Evolutionary conservation across 2,113 vertebrate species (phyloP).

Genomic region (Xenopus tropicalis): DNA sequence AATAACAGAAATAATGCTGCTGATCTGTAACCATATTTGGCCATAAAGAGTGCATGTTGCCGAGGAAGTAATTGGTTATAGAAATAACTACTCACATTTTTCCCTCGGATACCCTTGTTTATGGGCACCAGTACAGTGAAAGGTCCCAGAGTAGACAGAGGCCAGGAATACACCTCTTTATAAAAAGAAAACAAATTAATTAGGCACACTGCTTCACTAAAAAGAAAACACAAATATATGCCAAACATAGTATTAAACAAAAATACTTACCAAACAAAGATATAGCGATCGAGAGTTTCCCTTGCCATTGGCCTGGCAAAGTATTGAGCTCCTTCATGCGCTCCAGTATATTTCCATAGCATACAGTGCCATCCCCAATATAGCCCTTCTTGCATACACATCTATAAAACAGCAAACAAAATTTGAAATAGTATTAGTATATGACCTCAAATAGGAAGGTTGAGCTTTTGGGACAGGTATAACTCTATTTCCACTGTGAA

Average conservation of each 20-base stretch:
- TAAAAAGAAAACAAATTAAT: constrained; percentile 41
- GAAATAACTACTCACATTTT: constrained; percentile 60
- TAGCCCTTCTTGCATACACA: constrained; percentile 76
- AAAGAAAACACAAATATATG: background rate
- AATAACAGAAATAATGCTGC: no score
- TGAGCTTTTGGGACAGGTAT: background rate
- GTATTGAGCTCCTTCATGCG: constrained; percentile 75
- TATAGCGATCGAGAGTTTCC: constrained; percentile 76
- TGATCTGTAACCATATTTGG: no score
- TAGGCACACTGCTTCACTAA: background rate
- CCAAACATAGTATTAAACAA: no score
- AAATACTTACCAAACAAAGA: constrained; percentile 71
- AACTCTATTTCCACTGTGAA: no score
- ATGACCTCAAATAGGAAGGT: no score
- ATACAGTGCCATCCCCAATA: constrained; percentile 73
- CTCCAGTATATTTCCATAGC: constrained; percentile 82
- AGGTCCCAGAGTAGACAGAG: constrained; percentile 75
- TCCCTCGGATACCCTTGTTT: constrained; percentile 74
- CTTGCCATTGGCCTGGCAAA: constrained; percentile 73
- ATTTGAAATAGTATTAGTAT: background rate
- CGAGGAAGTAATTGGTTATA: background rate
- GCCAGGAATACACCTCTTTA: constrained; percentile 68
- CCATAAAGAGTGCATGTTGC: no score
- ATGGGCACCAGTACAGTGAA: constrained; percentile 84
- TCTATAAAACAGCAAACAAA: constrained; percentile 53